These are phyloP conservation scores for Halictus quadricinctus DNA, from an alignment of 2,888 invertebrate species.

Conservation along the genomic window DNA sequence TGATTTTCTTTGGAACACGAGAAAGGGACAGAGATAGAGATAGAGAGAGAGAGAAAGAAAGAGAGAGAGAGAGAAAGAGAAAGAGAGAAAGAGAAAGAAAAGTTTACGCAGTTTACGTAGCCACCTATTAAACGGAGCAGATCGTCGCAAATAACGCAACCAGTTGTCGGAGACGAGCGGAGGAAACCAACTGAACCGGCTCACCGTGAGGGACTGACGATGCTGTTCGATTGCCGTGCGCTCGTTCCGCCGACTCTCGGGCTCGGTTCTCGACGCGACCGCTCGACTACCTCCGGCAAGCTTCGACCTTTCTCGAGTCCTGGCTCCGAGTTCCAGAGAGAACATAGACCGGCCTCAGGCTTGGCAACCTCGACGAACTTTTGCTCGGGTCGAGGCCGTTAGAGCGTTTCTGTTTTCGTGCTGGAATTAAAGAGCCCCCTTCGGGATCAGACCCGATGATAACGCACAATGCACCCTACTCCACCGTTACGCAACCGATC, in stretches of 20 bases:
- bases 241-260: constrained; percentile 52
- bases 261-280: constrained; percentile 57
- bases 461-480: constrained; percentile 43
- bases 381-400: constrained; percentile 74
- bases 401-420: constrained; percentile 63
- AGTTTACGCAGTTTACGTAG: constrained; percentile 30
- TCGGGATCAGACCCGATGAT: constrained; percentile 48
- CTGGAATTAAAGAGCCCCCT: constrained; percentile 55
- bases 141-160: constrained; percentile 37
- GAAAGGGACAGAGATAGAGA: not conserved
- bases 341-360: constrained; percentile 49
- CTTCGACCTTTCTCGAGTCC: constrained; percentile 57
- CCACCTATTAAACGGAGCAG: constrained; percentile 43
- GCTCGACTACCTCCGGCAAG: constrained; percentile 58
- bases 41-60: not conserved
- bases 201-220: constrained; percentile 71
- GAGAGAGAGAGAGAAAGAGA: not conserved
- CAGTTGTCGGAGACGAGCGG: constrained; percentile 23
- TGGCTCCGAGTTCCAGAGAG: constrained; percentile 25
- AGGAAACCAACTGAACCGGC: constrained; percentile 68
- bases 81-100: not conserved
- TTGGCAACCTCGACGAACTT: constrained; percentile 73
- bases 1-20: constrained; percentile 28
- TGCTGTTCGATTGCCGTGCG: constrained; percentile 48
- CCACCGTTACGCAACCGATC: constrained; percentile 46